A percentile compares a stretch with the other conserved stretches of the same genome.
Evolutionary conservation across 2,888 invertebrate genomes (phyloP).

Genomic region (Melieria picta): DNA sequence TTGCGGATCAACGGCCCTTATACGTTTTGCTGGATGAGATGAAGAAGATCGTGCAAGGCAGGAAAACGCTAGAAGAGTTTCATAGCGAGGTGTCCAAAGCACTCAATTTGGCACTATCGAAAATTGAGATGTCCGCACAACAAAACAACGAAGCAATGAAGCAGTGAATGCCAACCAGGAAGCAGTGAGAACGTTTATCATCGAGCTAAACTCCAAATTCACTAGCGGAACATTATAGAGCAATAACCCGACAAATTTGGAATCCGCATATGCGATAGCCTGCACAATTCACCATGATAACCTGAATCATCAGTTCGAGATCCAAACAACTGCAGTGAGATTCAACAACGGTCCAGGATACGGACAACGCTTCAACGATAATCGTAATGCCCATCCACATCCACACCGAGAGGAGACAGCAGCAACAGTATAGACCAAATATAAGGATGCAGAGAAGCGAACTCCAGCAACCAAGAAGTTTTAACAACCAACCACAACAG

Average conservation of each 20-base stretch:
- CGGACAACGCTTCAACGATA: not conserved
- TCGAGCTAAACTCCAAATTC: too few species aligned
- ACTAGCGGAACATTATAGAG: too few species aligned
- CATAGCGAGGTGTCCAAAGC: constrained; percentile 2
- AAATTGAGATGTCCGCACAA: constrained; percentile 1
- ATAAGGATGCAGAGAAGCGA: not conserved
- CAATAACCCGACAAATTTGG: too few species aligned
- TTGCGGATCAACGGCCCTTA: constrained; percentile 14
- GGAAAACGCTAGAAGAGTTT: constrained; percentile 13
- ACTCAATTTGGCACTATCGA: not conserved
- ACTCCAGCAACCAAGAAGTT: not conserved
- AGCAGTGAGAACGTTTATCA: not conserved
- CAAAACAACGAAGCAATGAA: not conserved
- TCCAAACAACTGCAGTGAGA: too few species aligned
- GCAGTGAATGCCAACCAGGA: not conserved
- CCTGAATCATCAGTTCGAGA: too few species aligned
- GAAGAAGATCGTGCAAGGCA: constrained; percentile 12
- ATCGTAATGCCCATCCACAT: not conserved
- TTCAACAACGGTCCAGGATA: not conserved
- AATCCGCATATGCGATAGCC: too few species aligned
- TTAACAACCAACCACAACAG: too few species aligned
- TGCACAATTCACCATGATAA: too few species aligned
- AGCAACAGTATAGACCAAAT: not conserved
- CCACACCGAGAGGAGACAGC: constrained; percentile 1
- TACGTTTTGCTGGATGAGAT: constrained; percentile 19